Evolutionary conservation across 2,113 vertebrate species (phyloP), one percentile per base, ranked within the genome.

Genomic region (Progne subis): DNA sequence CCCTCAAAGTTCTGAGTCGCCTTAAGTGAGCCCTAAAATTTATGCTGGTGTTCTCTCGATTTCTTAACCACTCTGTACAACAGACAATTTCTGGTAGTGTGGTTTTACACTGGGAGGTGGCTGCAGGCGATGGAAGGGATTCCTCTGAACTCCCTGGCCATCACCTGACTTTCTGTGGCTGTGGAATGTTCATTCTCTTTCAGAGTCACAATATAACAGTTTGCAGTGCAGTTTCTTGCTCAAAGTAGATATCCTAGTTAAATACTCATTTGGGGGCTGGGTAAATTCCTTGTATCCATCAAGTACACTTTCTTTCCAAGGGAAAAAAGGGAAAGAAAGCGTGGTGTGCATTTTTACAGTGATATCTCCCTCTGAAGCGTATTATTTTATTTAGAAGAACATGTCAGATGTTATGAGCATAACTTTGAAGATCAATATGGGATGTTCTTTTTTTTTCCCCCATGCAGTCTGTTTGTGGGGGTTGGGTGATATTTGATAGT

Each of bases 11-110:
- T 91, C 77, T 68, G 86, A 93, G 49, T 52, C 79, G 84, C 39
- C 69, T 92, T 84, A 89, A 94, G 86, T 61, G 70, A 95, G 74
- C 56, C 76, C 83, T 94, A 88, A 94, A 93, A 95, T 37, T 37
- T 37, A 37, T 28, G 11, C 37, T 84, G 52, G 29, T 43, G 67
- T 85, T 72, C 85, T 81, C 34, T 47, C 28, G 2, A 31, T 8
- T 41, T 70, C 86, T 84, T n/a, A 78, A 78, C 32, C 5, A 1
- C 68, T 79, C 47, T n/a, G 47, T 72, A 67, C 90, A 92, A 6
- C 56, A 92, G 90, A 65, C 65, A 44, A 64, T 67, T 79, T 57
- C 65, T 82, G 44, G 53, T 44, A 44, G 57, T 2, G 49, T 34
- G 52, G 44, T 77, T 89, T 94, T 70, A 67, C 61, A 39, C 8